phyloP scores from a whole-genome alignment of 1,140 invertebrate genomes.

The Drosophila sturtevanti region DNA sequence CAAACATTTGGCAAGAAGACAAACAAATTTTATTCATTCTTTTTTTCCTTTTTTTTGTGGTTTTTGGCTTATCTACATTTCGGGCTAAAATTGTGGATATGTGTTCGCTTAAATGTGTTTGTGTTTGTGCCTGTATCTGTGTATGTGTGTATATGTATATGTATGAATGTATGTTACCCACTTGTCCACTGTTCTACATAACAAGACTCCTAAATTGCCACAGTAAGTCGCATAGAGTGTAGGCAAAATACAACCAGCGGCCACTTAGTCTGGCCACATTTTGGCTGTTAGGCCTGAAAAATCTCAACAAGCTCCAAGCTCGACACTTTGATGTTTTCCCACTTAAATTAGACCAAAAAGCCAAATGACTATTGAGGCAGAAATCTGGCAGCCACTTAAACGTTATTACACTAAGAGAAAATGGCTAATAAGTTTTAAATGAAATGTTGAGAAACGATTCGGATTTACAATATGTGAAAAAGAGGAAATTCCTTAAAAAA shows the following conservation, averaged over 20 bases:
- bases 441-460: too few relatives aligned
- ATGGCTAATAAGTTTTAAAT: neutral
- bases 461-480: too few relatives aligned
- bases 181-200: conserved; percentile 14
- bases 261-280: conserved; percentile 34
- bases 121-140: neutral
- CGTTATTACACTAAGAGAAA: neutral
- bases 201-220: conserved; percentile 62
- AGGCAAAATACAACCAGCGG: conserved; percentile 36
- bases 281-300: conserved; percentile 26
- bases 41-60: conserved; percentile 24
- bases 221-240: neutral
- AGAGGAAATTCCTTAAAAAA: too few relatives aligned
- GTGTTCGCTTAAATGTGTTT: neutral
- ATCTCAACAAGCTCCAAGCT: conserved; percentile 29
- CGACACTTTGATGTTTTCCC: conserved; percentile 31
- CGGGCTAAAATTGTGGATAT: neutral
- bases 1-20: conserved; percentile 30
- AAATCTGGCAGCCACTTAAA: neutral
- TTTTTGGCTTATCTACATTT: conserved; percentile 50
- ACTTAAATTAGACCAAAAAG: conserved; percentile 52
- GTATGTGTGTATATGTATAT: neutral
- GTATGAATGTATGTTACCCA: conserved; percentile 19
- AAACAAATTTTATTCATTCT: conserved; percentile 8
- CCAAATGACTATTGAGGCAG: conserved; percentile 38